phyloP scores from a whole-genome alignment of 2,888 invertebrate genomes.

The Plagodis pulveraria region DNA sequence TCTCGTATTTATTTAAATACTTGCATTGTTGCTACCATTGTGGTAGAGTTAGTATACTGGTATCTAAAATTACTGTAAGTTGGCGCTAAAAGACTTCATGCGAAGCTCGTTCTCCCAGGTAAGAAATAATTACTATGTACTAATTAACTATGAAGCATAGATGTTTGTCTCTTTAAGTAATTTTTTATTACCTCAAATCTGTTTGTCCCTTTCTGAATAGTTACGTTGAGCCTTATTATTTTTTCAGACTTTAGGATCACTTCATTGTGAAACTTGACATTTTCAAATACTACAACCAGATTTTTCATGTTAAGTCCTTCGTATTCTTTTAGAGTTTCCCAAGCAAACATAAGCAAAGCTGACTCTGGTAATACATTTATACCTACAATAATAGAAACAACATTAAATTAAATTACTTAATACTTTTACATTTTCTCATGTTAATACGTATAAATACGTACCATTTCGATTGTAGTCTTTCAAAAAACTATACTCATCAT shows the following conservation, averaged over 20 bases:
- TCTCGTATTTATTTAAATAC: too few relatives aligned
- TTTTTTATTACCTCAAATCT: slow-evolving; percentile 30
- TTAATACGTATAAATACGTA: too few relatives aligned
- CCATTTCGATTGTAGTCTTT: slow-evolving; percentile 48
- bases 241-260: slow-evolving; percentile 11
- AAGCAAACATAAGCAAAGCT: slow-evolving; percentile 69
- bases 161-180: too few relatives aligned
- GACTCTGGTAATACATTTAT: slow-evolving; percentile 88
- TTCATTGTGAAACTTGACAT: slow-evolving; percentile 19
- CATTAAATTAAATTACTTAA: too few relatives aligned
- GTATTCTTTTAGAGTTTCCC: slow-evolving; percentile 66
- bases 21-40: too few relatives aligned
- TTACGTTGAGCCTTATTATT: slow-evolving; percentile 8
- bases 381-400: slow-evolving; percentile 54
- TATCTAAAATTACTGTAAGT: too few relatives aligned
- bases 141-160: too few relatives aligned
- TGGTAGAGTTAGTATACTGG: too few relatives aligned
- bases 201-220: slow-evolving; percentile 16
- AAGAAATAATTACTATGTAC: too few relatives aligned
- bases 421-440: too few relatives aligned
- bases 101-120: too few relatives aligned
- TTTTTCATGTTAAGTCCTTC: slow-evolving; percentile 13
- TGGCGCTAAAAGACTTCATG: too few relatives aligned
- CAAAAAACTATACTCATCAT: slow-evolving; percentile 50
- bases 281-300: slow-evolving; percentile 18